Evolutionary conservation across 2,888 invertebrate species (phyloP).

Genomic region (Stenolophus ochropezus): DNA sequence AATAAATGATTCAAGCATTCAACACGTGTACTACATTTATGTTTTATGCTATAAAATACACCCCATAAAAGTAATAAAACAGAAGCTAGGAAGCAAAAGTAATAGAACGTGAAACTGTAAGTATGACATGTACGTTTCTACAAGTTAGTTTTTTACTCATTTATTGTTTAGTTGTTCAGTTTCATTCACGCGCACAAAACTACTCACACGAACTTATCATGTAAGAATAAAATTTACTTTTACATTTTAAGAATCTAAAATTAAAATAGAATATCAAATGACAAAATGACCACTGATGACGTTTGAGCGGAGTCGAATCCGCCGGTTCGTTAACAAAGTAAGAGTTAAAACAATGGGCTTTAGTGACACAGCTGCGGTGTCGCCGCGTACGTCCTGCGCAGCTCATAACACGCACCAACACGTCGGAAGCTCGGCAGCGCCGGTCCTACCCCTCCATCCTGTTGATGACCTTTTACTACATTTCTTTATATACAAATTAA

Average conservation of each 20-base stretch:
- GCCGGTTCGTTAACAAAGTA: slow-evolving; percentile 1
- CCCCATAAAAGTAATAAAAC: slow-evolving; percentile 27
- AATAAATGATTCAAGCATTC: slow-evolving; percentile 71
- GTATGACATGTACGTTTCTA: slow-evolving; percentile 3
- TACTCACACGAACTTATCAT: slow-evolving; percentile 55
- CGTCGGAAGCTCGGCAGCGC: neutral
- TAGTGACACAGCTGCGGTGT: slow-evolving; percentile 19
- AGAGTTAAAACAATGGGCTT: slow-evolving; percentile 17
- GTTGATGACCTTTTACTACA: slow-evolving; percentile 28
- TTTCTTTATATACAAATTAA: slow-evolving; percentile 57
- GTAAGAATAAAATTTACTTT: slow-evolving; percentile 56
- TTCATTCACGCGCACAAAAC: slow-evolving; percentile 59
- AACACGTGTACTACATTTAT: slow-evolving; percentile 46
- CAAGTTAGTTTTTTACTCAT: slow-evolving; percentile 46
- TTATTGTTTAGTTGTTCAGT: slow-evolving; percentile 59
- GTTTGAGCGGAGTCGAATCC: neutral
- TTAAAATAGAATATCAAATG: slow-evolving; percentile 49
- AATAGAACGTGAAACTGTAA: slow-evolving; percentile 5
- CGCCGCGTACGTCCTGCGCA: slow-evolving; percentile 16
- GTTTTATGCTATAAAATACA: slow-evolving; percentile 24
- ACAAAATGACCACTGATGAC: slow-evolving; percentile 16
- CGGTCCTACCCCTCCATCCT: neutral
- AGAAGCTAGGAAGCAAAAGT: slow-evolving; percentile 31
- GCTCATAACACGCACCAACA: slow-evolving; percentile 28
- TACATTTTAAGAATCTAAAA: slow-evolving; percentile 55